Evolutionary conservation across 2,888 invertebrate species (phyloP).

Genomic region (Scrobipalpa costella): DNA sequence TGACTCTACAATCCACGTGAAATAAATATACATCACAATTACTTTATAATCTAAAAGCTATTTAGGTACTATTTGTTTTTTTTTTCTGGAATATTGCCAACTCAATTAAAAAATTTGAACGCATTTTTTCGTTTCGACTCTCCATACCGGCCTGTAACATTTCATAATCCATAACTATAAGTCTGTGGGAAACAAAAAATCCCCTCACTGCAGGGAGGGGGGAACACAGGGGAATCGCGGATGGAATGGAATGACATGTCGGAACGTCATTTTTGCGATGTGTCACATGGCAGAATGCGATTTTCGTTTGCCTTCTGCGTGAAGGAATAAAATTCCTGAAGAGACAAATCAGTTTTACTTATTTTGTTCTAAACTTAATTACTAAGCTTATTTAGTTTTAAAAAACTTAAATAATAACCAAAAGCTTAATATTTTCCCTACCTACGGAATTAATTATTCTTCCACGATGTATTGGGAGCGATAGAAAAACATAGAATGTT

Average conservation of each 20-base stretch:
- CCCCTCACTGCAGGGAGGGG: constrained; percentile 46
- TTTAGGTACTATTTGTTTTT: neutral
- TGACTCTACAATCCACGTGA: too few species aligned
- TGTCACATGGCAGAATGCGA: constrained; percentile 46
- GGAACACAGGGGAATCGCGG: constrained; percentile 51
- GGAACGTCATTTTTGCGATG: constrained; percentile 68
- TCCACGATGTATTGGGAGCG: too few species aligned
- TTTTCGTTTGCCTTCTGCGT: constrained; percentile 50
- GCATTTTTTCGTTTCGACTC: neutral
- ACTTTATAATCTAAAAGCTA: too few species aligned
- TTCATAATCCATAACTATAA: neutral
- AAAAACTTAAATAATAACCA: too few species aligned
- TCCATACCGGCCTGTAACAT: neutral
- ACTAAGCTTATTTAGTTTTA: too few species aligned
- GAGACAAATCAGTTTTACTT: too few species aligned
- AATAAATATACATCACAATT: too few species aligned
- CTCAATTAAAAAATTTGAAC: neutral
- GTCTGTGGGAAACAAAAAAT: constrained; percentile 47
- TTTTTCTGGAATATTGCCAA: neutral
- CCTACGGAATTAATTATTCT: too few species aligned
- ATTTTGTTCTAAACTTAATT: neutral
- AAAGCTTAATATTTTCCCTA: too few species aligned
- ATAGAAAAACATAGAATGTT: too few species aligned
- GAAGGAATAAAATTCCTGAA: neutral
- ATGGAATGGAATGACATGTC: constrained; percentile 57